phyloP scores from a whole-genome alignment of 2,113 vertebrate species.

The Condylura cristata region DNA sequence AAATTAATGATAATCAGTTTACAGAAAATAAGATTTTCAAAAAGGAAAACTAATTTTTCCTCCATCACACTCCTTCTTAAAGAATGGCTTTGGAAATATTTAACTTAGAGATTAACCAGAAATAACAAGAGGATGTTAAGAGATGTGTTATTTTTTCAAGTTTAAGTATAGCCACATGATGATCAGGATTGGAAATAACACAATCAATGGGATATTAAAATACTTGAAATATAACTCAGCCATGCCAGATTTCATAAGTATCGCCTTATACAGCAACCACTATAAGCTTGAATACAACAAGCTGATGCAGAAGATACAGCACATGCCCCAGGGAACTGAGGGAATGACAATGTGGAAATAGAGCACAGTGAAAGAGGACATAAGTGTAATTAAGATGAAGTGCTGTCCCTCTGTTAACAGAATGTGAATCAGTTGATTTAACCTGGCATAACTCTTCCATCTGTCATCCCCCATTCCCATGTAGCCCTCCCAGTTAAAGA shows the following conservation, averaged over 20 bases:
- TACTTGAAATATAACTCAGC: neutral
- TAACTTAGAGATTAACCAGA: neutral
- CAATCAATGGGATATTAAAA: neutral
- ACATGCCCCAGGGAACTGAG: neutral
- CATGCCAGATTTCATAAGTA: neutral
- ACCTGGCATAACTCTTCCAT: neutral
- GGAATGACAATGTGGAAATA: neutral
- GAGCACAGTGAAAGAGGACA: neutral
- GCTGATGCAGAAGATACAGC: neutral
- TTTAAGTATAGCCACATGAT: neutral
- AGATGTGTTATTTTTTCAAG: neutral
- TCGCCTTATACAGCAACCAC: neutral
- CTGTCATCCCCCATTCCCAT: neutral
- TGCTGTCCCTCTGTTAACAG: neutral
- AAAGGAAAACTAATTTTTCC: neutral
- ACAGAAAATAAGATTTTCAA: neutral
- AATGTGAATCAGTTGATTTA: neutral
- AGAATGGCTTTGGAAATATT: neutral
- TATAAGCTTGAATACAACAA: neutral
- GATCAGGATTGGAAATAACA: neutral
- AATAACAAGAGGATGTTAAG: neutral
- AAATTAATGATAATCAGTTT: neutral
- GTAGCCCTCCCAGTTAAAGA: neutral
- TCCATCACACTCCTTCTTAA: too few species aligned
- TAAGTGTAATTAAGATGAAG: neutral